phyloP scores from a whole-genome alignment of 2,888 invertebrate genomes.

The Limenitis camilla region DNA sequence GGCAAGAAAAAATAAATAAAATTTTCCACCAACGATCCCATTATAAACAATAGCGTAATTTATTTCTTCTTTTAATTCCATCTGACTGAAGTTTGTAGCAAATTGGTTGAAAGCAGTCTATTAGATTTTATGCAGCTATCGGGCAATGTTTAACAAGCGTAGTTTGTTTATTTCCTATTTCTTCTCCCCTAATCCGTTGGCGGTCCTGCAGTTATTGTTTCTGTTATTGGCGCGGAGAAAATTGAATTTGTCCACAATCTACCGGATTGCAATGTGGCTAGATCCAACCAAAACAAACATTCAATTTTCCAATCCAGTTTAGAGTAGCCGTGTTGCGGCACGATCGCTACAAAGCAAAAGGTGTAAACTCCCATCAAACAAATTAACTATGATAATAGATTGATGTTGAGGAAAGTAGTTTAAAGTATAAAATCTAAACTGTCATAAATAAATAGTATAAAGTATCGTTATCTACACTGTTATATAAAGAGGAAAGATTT shows the following conservation, averaged over 20 bases:
- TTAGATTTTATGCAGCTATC: slow-evolving; percentile 12
- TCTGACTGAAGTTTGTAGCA: background rate
- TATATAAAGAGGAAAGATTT: too few species aligned
- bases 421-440: too few species aligned
- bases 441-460: too few species aligned
- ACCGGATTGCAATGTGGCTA: slow-evolving; percentile 48
- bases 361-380: too few species aligned
- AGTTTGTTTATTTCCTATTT: slow-evolving; percentile 16
- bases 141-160: slow-evolving; percentile 7
- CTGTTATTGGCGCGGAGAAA: slow-evolving; percentile 59
- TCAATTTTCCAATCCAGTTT: slow-evolving; percentile 54
- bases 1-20: background rate
- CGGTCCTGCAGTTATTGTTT: slow-evolving; percentile 37
- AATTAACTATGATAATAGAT: too few species aligned
- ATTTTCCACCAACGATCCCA: background rate
- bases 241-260: slow-evolving; percentile 70
- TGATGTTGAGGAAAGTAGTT: too few species aligned
- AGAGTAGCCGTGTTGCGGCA: slow-evolving; percentile 31
- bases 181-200: slow-evolving; percentile 17
- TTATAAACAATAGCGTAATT: background rate
- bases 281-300: slow-evolving; percentile 52
- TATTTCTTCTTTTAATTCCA: slow-evolving; percentile 1
- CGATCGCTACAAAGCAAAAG: slow-evolving; percentile 29
- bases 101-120: slow-evolving; percentile 9
- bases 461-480: too few species aligned